Base-by-base conservation (phyloP, 2,113 vertebrate genomes). In the Agelaius phoeniceus region DNA sequence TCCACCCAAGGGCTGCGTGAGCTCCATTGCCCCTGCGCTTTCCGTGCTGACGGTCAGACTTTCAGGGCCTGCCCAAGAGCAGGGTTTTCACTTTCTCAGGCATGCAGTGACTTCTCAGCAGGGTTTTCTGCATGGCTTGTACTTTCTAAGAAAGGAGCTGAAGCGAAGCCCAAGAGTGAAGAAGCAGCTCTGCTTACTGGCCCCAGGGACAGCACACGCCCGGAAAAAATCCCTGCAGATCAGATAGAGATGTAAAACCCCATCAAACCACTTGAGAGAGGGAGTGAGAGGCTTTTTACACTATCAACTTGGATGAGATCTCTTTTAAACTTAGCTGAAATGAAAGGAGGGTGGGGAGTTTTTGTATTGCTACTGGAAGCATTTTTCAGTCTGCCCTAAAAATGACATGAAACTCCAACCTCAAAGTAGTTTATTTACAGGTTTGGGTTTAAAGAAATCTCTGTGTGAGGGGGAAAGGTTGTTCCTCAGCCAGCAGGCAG, bases 101-200 rank as follows among this genome's bases (percentile, higher is more conserved):
- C 8, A 0, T 4, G 46, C 43, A 37, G 58, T 58, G 43, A 62
- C 55, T 93, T 69, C 61, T 43, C 52, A 84, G 73, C 71, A 44
- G 51, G 57, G 26, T 69, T 91, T 87, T 82, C 48, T n/a, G 78
- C 16, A 4, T 58, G 63, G 68, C 76, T 91, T 85, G 33, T 94
- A 35, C 90, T 91, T 96, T 95, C 87, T 83, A 93, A 91, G 93
- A 91, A 94, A 75, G 61, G 59, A 93, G 75, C 27, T 93, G 90
- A 91, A 90, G 92, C 7, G 4, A 76, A 96, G 67, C 74, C 51
- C 2, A 1, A 6, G 23, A 79, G 71, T 28, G 65, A 72, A 63
- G 10, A 61, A 41, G 57, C 2, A 16, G 33, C 7, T 6, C 43
- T 35, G 22, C 52, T 83, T 55, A n/a, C 81, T 75, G 83, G 85